These are phyloP conservation scores for Aphelinus atriplicis DNA, from an alignment of 1,140 invertebrate species.

Conservation along the genomic window DNA sequence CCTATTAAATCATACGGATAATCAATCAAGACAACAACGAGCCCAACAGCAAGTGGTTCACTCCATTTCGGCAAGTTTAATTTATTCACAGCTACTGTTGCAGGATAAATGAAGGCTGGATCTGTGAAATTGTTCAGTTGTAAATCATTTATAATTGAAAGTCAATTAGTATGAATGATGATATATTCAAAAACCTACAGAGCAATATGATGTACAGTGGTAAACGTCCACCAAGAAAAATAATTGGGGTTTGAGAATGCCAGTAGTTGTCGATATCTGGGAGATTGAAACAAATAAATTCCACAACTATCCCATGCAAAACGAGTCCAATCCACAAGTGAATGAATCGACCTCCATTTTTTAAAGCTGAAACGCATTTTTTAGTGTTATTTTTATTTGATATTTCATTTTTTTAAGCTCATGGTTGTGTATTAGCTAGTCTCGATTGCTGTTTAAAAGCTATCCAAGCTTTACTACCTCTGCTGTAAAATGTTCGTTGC, in stretches of 20 bases:
- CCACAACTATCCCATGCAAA: slow-evolving; percentile 74
- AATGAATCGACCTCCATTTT: slow-evolving; percentile 74
- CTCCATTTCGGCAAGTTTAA: slow-evolving; percentile 74
- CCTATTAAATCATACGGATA: slow-evolving; percentile 84
- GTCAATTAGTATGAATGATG: slow-evolving; percentile 1
- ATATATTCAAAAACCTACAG: slow-evolving; percentile 70
- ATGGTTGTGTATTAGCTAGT: too few species aligned
- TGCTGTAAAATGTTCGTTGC: too few species aligned
- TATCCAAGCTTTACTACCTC: too few species aligned
- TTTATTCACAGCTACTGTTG: slow-evolving; percentile 72
- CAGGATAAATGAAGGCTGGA: slow-evolving; percentile 80
- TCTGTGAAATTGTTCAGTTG: slow-evolving; percentile 68
- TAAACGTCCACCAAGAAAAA: slow-evolving; percentile 74
- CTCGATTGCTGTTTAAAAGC: too few species aligned
- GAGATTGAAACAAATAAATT: slow-evolving; percentile 70
- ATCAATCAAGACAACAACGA: slow-evolving; percentile 79
- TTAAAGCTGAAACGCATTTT: slow-evolving; percentile 67
- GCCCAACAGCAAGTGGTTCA: slow-evolving; percentile 79
- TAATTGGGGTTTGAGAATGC: slow-evolving; percentile 79
- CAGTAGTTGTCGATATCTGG: slow-evolving; percentile 81
- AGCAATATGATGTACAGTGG: slow-evolving; percentile 78
- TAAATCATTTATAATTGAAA: neutral
- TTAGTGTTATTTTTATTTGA: slow-evolving; percentile 5
- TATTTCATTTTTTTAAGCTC: slow-evolving; percentile 4
- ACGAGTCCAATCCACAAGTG: slow-evolving; percentile 77